A percentile compares a stretch with the other conserved stretches of the same genome.
Conservation (phyloP, 1,140 invertebrate genomes). For the Cherax quadricarinatus region DNA sequence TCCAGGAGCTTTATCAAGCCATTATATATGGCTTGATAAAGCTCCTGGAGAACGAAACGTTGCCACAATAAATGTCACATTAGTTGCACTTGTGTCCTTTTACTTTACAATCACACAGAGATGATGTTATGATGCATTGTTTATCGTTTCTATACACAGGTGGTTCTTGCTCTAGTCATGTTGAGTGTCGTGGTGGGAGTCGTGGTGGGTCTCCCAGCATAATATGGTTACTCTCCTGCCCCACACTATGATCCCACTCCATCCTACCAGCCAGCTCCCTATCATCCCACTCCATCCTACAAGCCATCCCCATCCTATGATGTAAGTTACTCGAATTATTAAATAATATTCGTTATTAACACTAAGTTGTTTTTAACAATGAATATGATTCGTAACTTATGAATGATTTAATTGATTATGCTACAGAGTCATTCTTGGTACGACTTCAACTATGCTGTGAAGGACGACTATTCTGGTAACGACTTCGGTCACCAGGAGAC, state of each 20-base stretch:
- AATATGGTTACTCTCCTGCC: not conserved
- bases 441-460: slow-evolving; percentile 89
- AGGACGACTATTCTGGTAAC: slow-evolving; percentile 85
- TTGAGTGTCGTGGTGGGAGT: too few relatives aligned
- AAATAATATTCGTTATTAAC: too few relatives aligned
- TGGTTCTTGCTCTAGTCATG: not conserved
- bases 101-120: too few relatives aligned
- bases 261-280: not conserved
- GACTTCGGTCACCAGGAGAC: slow-evolving; percentile 83
- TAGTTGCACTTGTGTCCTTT: too few relatives aligned
- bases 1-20: too few relatives aligned
- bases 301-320: not conserved
- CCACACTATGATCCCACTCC: not conserved
- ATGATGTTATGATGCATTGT: not conserved
- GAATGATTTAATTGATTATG: not conserved
- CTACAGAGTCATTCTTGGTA: slow-evolving; percentile 81
- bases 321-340: not conserved
- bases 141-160: not conserved
- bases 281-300: not conserved
- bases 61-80: too few relatives aligned
- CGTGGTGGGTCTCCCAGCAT: not conserved
- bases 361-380: too few relatives aligned
- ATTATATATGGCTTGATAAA: too few relatives aligned
- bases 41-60: too few relatives aligned
- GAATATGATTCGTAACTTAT: not conserved